Evolutionary conservation across 2,797 vertebrate species (phyloP), one percentile per base, ranked within the genome.

Genomic region (Florisuga fusca): DNA sequence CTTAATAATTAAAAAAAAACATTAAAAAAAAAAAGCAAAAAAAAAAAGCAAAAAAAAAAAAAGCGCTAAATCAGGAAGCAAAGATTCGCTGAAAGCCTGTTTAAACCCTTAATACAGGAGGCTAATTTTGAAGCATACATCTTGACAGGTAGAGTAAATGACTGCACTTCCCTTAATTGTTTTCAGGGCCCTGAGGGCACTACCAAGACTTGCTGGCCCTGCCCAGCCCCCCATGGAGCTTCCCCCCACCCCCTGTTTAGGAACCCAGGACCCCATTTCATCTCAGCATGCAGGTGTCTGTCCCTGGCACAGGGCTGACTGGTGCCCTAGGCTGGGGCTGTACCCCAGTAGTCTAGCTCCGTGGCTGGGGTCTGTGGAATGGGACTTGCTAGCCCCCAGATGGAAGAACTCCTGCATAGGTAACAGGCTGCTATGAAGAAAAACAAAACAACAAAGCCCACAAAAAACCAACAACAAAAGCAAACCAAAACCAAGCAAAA

Each of bases 51-150:
- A 38, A 38, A 38, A 41, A 41, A 51, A 84, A 58, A 27, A 45
- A 45, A 34, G 12, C 45, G 10, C 50, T 71, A 59, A 67, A 18
- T 62, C 31, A 61, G 46, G 34, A 85, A 76, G 58, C 27, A 63
- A 74, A 76, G 50, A 33, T 27, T 67, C 16, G 34, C 58, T 80
- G 36, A 86, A 96, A 91, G 25, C 27, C 29, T 68, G 27, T 57
- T 94, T 81, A 81, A 84, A 43, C 10, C 33, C 12, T 72, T 69
- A 46, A 61, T 53, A n/a, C 9, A 15, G 27, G 23, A 74, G 10
- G 72, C 45, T 87, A 43, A 62, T 89, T 92, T 84, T 85, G 54
- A 88, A 48, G 74, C 62, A n/a, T 33, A 12, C 46, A 23, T 64
- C 66, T 93, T 64, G 68, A 67, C 77, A 79, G 55, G 36, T 64